These are phyloP conservation scores for Prunella fulvescens DNA, from an alignment of 2,113 vertebrate genomes.

Conservation along the genomic window DNA sequence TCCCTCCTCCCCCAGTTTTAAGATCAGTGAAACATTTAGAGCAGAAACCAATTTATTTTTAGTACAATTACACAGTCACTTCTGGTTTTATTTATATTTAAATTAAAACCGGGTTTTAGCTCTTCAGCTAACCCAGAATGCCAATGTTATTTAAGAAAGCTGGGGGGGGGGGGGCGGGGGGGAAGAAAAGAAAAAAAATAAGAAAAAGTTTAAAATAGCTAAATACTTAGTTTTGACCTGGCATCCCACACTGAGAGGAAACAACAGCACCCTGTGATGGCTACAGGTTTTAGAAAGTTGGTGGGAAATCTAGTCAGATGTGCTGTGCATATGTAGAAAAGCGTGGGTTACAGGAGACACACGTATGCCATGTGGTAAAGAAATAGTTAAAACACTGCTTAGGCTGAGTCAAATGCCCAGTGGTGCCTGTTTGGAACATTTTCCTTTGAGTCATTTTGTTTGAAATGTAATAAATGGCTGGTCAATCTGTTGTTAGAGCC, in stretches of 20 bases:
- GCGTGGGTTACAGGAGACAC: neutral
- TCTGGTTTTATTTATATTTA: slow-evolving; percentile 44
- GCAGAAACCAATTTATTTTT: slow-evolving; percentile 51
- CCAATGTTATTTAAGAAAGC: neutral
- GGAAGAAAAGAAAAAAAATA: neutral
- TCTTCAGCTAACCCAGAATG: neutral
- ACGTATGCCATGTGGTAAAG: neutral
- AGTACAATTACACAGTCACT: neutral
- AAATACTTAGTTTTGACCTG: neutral
- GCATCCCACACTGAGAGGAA: neutral
- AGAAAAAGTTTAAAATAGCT: neutral
- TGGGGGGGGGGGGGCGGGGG: too few relatives aligned
- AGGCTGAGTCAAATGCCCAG: slow-evolving; percentile 42
- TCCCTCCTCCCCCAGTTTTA: neutral
- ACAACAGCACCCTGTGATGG: neutral
- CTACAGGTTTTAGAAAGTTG: neutral
- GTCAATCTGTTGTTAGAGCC: slow-evolving; percentile 36
- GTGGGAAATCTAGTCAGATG: neutral
- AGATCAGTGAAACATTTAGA: slow-evolving; percentile 23
- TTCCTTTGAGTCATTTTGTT: slow-evolving; percentile 58
- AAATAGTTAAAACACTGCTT: neutral
- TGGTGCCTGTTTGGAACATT: slow-evolving; percentile 39
- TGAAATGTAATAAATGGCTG: slow-evolving; percentile 35
- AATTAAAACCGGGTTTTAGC: slow-evolving; percentile 52
- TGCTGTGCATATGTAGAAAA: too few relatives aligned